Evolutionary conservation across 2,888 invertebrate genomes (phyloP).

Genomic region (Mimachlamys varia): DNA sequence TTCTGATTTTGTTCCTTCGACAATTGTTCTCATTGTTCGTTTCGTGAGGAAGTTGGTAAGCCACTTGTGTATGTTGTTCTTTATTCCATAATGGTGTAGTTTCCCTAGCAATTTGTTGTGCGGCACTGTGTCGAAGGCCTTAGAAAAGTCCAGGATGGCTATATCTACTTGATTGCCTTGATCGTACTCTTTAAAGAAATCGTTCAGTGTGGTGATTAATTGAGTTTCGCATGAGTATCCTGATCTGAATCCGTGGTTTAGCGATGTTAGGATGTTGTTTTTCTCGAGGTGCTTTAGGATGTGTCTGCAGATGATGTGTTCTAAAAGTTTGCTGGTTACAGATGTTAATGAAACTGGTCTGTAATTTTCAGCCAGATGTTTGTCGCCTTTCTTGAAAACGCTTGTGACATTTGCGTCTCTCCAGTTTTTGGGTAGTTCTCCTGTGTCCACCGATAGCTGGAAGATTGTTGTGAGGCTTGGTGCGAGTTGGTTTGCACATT

Average conservation of each 20-base stretch:
- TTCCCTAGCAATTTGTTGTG: constrained; percentile 50
- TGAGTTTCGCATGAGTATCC: constrained; percentile 52
- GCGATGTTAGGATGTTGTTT: constrained; percentile 49
- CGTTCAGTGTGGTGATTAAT: constrained; percentile 50
- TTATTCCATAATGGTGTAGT: no score
- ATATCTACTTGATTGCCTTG: constrained; percentile 47
- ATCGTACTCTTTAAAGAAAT: constrained; percentile 43
- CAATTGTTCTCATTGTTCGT: constrained; percentile 7
- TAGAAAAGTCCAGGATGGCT: constrained; percentile 50
- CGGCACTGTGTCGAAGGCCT: constrained; percentile 54
- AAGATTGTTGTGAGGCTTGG: constrained; percentile 44
- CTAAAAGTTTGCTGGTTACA: constrained; percentile 50
- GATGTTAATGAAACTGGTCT: constrained; percentile 51
- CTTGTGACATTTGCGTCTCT: constrained; percentile 47
- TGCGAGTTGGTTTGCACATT: constrained; percentile 39
- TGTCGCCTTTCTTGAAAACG: constrained; percentile 55
- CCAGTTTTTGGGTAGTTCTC: constrained; percentile 52
- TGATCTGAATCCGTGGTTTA: constrained; percentile 56
- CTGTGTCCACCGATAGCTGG: constrained; percentile 38
- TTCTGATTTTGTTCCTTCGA: constrained; percentile 43
- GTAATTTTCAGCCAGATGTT: constrained; percentile 50
- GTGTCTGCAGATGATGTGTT: constrained; percentile 55
- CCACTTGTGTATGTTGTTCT: no score
- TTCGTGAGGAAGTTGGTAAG: background rate
- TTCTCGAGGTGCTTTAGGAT: constrained; percentile 53